These are phyloP conservation scores for Nomada flava DNA, from an alignment of 2,888 invertebrate genomes.

Conservation along the genomic window DNA sequence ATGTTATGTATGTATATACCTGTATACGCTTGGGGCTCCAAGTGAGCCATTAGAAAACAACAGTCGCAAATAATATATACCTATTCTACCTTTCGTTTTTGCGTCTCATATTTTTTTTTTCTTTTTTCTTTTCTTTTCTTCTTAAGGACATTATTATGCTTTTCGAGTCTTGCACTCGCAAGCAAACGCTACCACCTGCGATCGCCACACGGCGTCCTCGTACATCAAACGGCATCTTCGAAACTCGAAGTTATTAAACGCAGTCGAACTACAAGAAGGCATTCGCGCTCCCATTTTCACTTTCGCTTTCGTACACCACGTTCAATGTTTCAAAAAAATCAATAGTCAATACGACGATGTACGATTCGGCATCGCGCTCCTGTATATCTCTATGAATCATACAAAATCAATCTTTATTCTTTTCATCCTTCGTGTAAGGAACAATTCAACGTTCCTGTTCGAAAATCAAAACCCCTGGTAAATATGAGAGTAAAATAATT, in stretches of 20 bases:
- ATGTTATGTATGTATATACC: constrained; percentile 73
- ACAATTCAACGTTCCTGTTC: constrained; percentile 51
- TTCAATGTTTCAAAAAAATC: constrained; percentile 59
- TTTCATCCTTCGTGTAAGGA: constrained; percentile 21
- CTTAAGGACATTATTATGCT: constrained; percentile 65
- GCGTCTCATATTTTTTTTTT: constrained; percentile 1
- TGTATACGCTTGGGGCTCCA: constrained; percentile 75
- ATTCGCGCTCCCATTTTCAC: constrained; percentile 55
- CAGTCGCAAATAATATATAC: constrained; percentile 80
- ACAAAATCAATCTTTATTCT: constrained; percentile 48
- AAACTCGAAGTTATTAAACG: constrained; percentile 53
- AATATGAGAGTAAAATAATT: constrained; percentile 75
- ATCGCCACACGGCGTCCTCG: constrained; percentile 54
- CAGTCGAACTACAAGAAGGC: constrained; percentile 58
- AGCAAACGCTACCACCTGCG: constrained; percentile 29
- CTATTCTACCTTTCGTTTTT: constrained; percentile 64
- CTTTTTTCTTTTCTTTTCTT: constrained; percentile 64
- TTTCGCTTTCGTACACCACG: constrained; percentile 44
- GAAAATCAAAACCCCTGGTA: constrained; percentile 72
- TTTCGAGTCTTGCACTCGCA: constrained; percentile 59
- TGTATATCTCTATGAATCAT: constrained; percentile 48
- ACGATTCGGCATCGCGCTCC: constrained; percentile 54
- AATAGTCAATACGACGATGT: constrained; percentile 58
- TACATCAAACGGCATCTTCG: constrained; percentile 55
- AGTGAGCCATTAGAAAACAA: constrained; percentile 83